A percentile compares a stretch with the other conserved stretches of the same genome.
phyloP scores from a whole-genome alignment of 64 coral and sea anemone genomes.

The Platygyra sinensis region DNA sequence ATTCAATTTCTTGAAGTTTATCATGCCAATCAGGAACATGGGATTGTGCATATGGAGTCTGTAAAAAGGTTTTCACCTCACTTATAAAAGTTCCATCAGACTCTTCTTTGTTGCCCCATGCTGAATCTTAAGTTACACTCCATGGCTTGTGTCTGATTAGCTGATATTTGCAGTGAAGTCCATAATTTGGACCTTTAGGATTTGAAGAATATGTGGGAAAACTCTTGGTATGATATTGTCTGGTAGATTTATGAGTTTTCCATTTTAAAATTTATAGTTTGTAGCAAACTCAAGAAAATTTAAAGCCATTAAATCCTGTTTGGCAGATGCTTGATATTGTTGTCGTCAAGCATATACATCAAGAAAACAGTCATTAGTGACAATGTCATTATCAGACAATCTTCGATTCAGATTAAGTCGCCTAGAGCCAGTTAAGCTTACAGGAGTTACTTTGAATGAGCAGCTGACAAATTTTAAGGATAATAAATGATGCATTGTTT shows the following conservation, averaged over 20 bases:
- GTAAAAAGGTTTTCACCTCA: slow-evolving; percentile 64
- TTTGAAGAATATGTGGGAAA: slow-evolving; percentile 75
- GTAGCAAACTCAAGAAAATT: slow-evolving; percentile 65
- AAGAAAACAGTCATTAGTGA: slow-evolving; percentile 56
- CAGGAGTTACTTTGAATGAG: slow-evolving; percentile 10
- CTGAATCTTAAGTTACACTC: slow-evolving; percentile 59
- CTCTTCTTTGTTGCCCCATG: slow-evolving; percentile 56
- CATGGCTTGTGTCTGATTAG: slow-evolving; percentile 73
- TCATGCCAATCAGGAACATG: too few species aligned
- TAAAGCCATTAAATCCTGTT: slow-evolving; percentile 44
- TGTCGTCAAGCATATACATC: slow-evolving; percentile 57
- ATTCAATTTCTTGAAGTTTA: too few species aligned
- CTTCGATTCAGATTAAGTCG: slow-evolving; percentile 33
- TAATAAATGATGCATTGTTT: slow-evolving; percentile 41
- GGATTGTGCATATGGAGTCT: too few species aligned
- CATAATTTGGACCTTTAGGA: slow-evolving; percentile 65
- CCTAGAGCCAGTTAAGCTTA: slow-evolving; percentile 28
- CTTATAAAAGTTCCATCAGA: slow-evolving; percentile 64
- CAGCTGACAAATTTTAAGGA: slow-evolving; percentile 40
- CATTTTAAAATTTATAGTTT: too few species aligned
- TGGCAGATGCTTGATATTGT: slow-evolving; percentile 41
- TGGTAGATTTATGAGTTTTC: slow-evolving; percentile 52
- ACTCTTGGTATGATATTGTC: slow-evolving; percentile 65
- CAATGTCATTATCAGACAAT: slow-evolving; percentile 38
- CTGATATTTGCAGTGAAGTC: slow-evolving; percentile 76